Base-by-base conservation (phyloP, 2,797 vertebrate species). In the Periparus ater region DNA sequence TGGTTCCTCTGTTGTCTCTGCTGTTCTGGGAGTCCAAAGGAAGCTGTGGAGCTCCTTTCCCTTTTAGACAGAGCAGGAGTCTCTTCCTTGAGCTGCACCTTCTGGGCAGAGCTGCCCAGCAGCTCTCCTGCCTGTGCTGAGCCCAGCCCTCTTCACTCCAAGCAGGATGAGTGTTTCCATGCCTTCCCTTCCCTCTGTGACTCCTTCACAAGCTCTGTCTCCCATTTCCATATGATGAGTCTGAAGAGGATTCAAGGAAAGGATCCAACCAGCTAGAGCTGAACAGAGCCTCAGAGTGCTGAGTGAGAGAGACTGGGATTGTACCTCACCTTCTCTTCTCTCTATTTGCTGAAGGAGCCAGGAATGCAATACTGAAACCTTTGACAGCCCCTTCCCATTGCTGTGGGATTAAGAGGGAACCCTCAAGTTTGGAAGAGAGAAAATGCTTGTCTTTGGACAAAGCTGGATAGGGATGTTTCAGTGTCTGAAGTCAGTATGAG, bases 141-240 rank as follows among this genome's bases (percentile, higher is more conserved):
- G 60, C 60, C 12, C 36, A 61, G 62, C 18, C 13, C 51, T 57
- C 4, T 0, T 62, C 2, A 0, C 17, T 38, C 11, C 17, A 5
- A 34, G 61, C 63, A 47, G 57, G 14, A 23, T 6, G 7, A 70
- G 72, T 36, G 30, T 36, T 62, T 60, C 55, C 21, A 3, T 15
- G 15, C 32, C 26, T 82, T 76, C 68, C 87, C 54, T 77, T 85
- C 60, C 63, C 36, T 60, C 25, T 0, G 25, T 13, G 62, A 17
- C 36, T 75, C 62, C 47, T 68, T 71, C 30, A 23, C 3, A 3
- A 23, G 18, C 66, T 70, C 60, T 70, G 15, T 34, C 68, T 94
- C 27, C 51, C 19, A 4, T 60, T 81, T 51, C 60, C n/a, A 10
- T 20, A 4, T 17, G 60, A 53, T 47, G 55, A 76, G n/a, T 54